Percentiles rank a stretch among this genome's conserved stretches.
These are phyloP conservation scores for Numenius phaeopus DNA, from an alignment of 2,797 vertebrate genomes.

Conservation along the genomic window DNA sequence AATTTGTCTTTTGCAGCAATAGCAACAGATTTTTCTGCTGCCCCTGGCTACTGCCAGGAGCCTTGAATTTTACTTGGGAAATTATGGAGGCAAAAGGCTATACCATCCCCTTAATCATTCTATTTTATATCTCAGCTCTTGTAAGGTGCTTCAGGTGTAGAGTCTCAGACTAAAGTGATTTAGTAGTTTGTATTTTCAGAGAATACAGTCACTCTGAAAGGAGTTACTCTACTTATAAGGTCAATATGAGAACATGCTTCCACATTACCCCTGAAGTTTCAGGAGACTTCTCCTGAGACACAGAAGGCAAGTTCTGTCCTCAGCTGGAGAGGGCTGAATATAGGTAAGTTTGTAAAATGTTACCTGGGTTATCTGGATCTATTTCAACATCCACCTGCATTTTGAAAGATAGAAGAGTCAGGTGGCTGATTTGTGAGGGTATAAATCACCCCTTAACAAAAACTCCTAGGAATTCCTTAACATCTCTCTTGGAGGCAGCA, in stretches of 20 bases:
- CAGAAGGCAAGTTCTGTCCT: not conserved
- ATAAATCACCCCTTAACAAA: not conserved
- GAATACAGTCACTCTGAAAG: not conserved
- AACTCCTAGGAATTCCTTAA: not conserved
- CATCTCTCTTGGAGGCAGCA: not conserved
- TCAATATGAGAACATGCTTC: not conserved
- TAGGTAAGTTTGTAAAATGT: not conserved
- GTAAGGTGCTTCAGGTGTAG: not conserved
- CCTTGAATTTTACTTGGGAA: not conserved
- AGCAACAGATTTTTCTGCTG: not conserved
- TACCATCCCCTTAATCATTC: not conserved
- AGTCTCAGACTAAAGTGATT: not conserved
- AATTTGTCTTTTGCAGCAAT: not conserved
- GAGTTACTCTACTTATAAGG: not conserved
- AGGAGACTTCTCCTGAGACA: not conserved
- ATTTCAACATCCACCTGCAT: not conserved
- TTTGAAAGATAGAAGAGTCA: not conserved
- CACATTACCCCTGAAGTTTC: not conserved
- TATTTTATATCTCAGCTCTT: not conserved
- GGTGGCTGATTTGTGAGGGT: not conserved
- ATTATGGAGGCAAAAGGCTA: not conserved
- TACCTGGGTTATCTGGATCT: not conserved
- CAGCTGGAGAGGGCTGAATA: not conserved
- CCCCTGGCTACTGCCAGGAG: not conserved
- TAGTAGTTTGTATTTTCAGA: not conserved